Base-by-base conservation (phyloP, 2,888 invertebrate species). In the Hydroisotoma schaefferi region DNA sequence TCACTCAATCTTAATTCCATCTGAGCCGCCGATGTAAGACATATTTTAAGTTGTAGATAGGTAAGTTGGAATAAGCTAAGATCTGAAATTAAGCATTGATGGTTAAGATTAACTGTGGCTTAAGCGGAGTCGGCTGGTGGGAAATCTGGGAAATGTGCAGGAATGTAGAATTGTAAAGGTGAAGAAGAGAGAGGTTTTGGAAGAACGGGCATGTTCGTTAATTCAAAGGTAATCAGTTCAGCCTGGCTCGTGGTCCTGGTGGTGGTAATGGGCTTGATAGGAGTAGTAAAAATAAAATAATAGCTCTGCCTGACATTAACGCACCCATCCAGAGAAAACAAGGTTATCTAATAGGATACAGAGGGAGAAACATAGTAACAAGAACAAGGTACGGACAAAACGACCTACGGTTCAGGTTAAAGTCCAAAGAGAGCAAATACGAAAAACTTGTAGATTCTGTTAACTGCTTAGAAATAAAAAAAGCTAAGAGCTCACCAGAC, bases 241-340 rank as follows among this genome's bases (percentile, higher is more conserved):
- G 49, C 57, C 49, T 55, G n/a, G n/a, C n/a, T n/a, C n/a, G n/a
- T n/a, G n/a, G n/a, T n/a, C n/a, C n/a, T n/a, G 33, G 8, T 15
- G 40, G 52, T 40, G 46, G 55, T 61, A 64, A 64, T 64, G 64
- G 33, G 61, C 55, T 61, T 64, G 64, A 64, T 64, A 59, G 61
- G 46, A 46, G 61, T 59, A 58, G 64, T 64, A 64, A 64, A 63
- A 64, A 64, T 61, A 64, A 64, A 64, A 61, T 64, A 64, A 64
- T 61, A 60, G 61, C 61, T 58, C 55, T 52, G 28, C 51, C 56
- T 61, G 64, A 64, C 64, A 64, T 61, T 64, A 58, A 64, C 61
- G 64, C 58, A 58, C 61, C 58, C 33, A 52, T 8, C n/a, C 64
- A 55, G 56, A 46, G 55, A 58, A 64, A 52, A 59, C 40, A 64